These are phyloP conservation scores for Hesperophylax magnus DNA, from an alignment of 1,140 invertebrate species.

Conservation along the genomic window DNA sequence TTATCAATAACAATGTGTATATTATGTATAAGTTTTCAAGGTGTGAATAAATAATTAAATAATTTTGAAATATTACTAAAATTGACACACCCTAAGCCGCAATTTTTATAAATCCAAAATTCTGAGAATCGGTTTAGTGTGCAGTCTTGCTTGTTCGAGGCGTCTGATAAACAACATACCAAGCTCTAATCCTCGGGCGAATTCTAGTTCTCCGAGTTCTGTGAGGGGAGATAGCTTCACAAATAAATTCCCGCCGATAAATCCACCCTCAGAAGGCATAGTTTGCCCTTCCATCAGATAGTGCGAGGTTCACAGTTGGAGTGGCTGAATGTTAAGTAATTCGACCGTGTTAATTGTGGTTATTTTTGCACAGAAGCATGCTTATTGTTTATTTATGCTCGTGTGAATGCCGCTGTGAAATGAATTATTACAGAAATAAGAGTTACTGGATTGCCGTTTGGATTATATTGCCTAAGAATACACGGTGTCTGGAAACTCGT, in stretches of 20 bases:
- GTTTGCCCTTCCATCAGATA: constrained; percentile 29
- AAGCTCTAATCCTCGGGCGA: constrained; percentile 14
- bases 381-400: too few relatives aligned
- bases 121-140: not conserved
- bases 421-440: too few relatives aligned
- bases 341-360: not conserved
- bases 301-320: not conserved
- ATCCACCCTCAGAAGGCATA: constrained; percentile 21
- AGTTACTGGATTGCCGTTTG: too few relatives aligned
- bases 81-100: not conserved
- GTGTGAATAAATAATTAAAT: too few relatives aligned
- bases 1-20: too few relatives aligned
- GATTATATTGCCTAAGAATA: too few relatives aligned
- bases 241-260: constrained; percentile 21
- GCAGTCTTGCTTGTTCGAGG: constrained; percentile 5
- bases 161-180: constrained; percentile 33
- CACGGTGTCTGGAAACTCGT: too few relatives aligned
- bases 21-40: too few relatives aligned
- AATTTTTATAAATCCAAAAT: constrained; percentile 28
- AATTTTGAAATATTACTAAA: too few relatives aligned
- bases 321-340: constrained; percentile 6
- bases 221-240: not conserved
- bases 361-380: too few relatives aligned
- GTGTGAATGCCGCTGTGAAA: too few relatives aligned
- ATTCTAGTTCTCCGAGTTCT: not conserved